Conservation (phyloP, 2,888 invertebrate genomes). For the Balanococcus diminutus region DNA sequence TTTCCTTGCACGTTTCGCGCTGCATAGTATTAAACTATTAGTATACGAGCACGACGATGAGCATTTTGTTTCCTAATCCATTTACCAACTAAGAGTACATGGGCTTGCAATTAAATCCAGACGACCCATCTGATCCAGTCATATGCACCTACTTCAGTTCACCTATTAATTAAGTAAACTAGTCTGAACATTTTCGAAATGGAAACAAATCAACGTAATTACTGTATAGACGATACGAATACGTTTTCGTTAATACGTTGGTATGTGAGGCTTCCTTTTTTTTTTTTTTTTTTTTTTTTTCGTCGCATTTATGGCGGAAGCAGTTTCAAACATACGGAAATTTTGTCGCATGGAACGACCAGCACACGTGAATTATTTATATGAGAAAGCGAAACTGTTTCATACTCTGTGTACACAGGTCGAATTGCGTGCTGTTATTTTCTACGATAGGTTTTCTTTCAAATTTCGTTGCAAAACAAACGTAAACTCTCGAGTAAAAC, state of each 20-base stretch:
- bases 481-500: too few species aligned
- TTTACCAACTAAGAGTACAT: neutral
- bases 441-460: neutral
- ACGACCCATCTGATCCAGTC: neutral
- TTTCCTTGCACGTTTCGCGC: neutral
- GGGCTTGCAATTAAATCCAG: neutral
- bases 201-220: neutral
- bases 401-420: neutral
- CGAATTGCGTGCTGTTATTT: neutral
- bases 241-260: too few species aligned
- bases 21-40: neutral
- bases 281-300: neutral
- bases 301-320: neutral
- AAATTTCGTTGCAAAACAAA: neutral
- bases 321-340: neutral
- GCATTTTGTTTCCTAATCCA: neutral
- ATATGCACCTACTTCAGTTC: neutral
- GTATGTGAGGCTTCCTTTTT: neutral
- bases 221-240: neutral
- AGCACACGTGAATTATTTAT: neutral
- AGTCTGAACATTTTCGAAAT: neutral
- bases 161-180: neutral
- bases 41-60: neutral
- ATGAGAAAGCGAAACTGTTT: neutral
- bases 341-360: neutral